Conservation (phyloP, 2,888 invertebrate species). For the Sepiola atlantica region DNA sequence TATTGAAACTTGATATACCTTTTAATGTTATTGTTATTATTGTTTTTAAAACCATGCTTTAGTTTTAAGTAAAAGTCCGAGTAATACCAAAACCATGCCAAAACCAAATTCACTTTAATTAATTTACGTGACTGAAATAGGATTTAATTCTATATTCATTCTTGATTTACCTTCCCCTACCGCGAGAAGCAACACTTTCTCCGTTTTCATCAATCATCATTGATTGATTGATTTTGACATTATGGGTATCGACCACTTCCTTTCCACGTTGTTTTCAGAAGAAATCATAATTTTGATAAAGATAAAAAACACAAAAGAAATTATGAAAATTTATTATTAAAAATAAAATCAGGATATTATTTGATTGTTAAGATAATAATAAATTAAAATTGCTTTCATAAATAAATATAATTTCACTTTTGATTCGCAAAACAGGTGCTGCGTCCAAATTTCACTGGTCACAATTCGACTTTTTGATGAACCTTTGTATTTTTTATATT, state of each 20-base stretch:
- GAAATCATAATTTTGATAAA: neutral
- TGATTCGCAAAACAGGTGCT: neutral
- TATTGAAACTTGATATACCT: no score
- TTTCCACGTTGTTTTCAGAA: neutral
- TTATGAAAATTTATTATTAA: neutral
- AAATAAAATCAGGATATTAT: neutral
- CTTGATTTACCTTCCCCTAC: no score
- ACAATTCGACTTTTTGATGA: neutral
- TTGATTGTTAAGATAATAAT: neutral
- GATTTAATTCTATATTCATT: no score
- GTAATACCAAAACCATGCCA: no score
- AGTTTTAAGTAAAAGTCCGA: no score
- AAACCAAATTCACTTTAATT: no score
- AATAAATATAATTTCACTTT: conserved; percentile 4
- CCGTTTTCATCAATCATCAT: no score
- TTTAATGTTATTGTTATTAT: no score
- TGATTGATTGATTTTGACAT: no score
- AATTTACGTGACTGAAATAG: no score
- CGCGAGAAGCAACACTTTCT: no score
- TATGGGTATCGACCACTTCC: neutral
- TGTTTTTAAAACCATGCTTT: no score
- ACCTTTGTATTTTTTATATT: neutral
- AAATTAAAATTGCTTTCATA: neutral
- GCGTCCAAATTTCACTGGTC: neutral
- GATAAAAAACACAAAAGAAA: neutral